Percentiles rank a stretch among this genome's conserved stretches.
Conservation (phyloP, 2,888 invertebrate genomes). For the Drosophila dives region DNA sequence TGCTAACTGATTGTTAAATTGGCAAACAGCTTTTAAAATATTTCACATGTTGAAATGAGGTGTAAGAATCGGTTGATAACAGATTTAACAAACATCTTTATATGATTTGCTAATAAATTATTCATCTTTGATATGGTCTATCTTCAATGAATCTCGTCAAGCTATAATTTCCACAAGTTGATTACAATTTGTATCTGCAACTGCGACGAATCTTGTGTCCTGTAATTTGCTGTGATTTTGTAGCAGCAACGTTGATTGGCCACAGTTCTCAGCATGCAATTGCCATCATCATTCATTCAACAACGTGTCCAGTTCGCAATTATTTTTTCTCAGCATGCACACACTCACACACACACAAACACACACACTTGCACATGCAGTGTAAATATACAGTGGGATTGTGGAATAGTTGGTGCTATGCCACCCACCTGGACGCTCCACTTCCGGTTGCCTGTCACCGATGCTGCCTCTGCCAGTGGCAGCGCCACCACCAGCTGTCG, state of each 20-base stretch:
- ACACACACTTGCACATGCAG: not conserved
- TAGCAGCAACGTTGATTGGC: constrained; percentile 49
- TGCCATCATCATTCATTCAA: constrained; percentile 12
- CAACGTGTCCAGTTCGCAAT: constrained; percentile 10
- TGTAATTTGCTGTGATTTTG: constrained; percentile 47
- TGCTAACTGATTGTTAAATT: not conserved
- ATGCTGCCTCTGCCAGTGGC: constrained; percentile 85
- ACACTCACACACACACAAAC: not conserved
- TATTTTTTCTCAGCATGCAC: constrained; percentile 1
- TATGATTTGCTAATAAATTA: not conserved
- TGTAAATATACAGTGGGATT: constrained; percentile 4
- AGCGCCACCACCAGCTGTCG: constrained; percentile 72
- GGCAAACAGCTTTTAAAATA: not conserved
- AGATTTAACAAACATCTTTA: not conserved
- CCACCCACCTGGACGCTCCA: constrained; percentile 88
- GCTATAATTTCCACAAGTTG: constrained; percentile 24
- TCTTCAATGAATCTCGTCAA: constrained; percentile 8
- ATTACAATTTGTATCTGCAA: constrained; percentile 46
- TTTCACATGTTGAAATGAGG: not conserved
- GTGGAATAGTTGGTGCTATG: constrained; percentile 10
- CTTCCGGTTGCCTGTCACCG: constrained; percentile 84
- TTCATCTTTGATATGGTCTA: not conserved
- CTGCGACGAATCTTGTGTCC: constrained; percentile 16
- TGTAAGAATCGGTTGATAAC: not conserved
- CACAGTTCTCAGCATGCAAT: constrained; percentile 11